These are phyloP conservation scores for Notoglanidium macrostoma DNA, from an alignment of 2,797 vertebrate species.

Conservation along the genomic window DNA sequence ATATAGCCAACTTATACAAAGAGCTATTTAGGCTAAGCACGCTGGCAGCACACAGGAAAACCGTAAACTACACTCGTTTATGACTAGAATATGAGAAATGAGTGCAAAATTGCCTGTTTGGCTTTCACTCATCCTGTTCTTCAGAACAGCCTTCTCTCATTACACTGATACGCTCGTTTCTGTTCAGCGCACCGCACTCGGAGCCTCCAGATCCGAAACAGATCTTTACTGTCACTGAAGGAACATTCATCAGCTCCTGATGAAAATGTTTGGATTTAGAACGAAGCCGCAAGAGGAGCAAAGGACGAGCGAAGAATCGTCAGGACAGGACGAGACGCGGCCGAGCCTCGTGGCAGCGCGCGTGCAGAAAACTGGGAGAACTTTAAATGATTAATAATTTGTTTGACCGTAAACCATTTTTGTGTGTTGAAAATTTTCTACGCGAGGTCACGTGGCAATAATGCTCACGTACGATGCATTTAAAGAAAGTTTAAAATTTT, in stretches of 20 bases:
- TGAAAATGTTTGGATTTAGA: conserved; percentile 5
- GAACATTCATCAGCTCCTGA: conserved; percentile 35
- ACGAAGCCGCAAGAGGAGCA: background rate
- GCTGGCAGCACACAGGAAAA: conserved; percentile 60
- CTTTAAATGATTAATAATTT: background rate
- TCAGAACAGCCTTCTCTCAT: conserved; percentile 36
- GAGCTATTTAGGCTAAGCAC: conserved; percentile 64
- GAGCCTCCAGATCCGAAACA: conserved; percentile 23
- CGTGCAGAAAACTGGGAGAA: background rate
- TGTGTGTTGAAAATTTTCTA: background rate
- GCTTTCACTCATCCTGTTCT: conserved; percentile 8
- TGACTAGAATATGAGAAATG: conserved; percentile 33
- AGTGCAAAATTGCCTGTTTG: conserved; percentile 43
- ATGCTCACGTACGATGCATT: too few relatives aligned
- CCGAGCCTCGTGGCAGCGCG: background rate
- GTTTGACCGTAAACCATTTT: background rate
- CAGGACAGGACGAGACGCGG: background rate
- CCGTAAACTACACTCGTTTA: conserved; percentile 49
- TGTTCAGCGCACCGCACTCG: background rate
- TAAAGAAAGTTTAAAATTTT: background rate
- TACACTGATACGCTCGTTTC: conserved; percentile 39
- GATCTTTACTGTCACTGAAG: conserved; percentile 32
- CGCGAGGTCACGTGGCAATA: background rate
- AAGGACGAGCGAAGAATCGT: background rate
- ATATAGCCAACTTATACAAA: conserved; percentile 63